Evolutionary conservation across 2,113 vertebrate genomes (phyloP).

Genomic region (Corythoichthys haematopterus): DNA sequence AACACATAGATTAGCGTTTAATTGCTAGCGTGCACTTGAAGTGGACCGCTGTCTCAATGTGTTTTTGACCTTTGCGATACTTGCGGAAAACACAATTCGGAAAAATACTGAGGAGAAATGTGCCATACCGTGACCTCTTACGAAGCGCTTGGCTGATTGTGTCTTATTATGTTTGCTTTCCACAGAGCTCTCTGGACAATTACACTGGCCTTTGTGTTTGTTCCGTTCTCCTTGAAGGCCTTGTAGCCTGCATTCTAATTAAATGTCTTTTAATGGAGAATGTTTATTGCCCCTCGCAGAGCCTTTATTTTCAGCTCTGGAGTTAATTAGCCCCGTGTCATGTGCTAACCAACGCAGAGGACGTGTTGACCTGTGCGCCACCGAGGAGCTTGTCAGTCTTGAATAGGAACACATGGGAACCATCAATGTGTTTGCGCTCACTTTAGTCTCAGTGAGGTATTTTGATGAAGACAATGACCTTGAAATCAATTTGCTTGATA

Average conservation of each 20-base stretch:
- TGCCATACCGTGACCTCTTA: slow-evolving; percentile 48
- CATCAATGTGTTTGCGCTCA: slow-evolving; percentile 1
- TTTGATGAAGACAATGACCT: slow-evolving; percentile 25
- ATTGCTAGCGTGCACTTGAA: slow-evolving; percentile 43
- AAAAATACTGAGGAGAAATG: slow-evolving; percentile 31
- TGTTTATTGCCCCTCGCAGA: slow-evolving; percentile 61
- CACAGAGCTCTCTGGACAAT: slow-evolving; percentile 49
- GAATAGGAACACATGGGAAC: slow-evolving; percentile 1
- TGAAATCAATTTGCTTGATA: slow-evolving; percentile 20
- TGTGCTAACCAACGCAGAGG: slow-evolving; percentile 53
- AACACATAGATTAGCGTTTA: slow-evolving; percentile 24
- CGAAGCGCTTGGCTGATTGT: slow-evolving; percentile 37
- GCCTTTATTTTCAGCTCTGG: slow-evolving; percentile 48
- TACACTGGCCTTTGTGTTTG: slow-evolving; percentile 54
- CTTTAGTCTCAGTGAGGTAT: slow-evolving; percentile 3
- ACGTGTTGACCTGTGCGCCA: slow-evolving; percentile 30
- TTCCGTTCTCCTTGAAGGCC: slow-evolving; percentile 60
- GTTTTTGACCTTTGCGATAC: slow-evolving; percentile 47
- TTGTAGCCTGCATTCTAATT: slow-evolving; percentile 63
- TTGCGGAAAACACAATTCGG: slow-evolving; percentile 34
- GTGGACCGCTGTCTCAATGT: slow-evolving; percentile 32
- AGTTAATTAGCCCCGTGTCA: slow-evolving; percentile 63
- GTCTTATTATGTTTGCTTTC: slow-evolving; percentile 53
- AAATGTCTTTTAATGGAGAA: slow-evolving; percentile 58
- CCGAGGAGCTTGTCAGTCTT: slow-evolving; percentile 31